A percentile compares a stretch with the other conserved stretches of the same genome.
Evolutionary conservation across 1,140 invertebrate genomes (phyloP).

Genomic region (Diuraphis noxia): DNA sequence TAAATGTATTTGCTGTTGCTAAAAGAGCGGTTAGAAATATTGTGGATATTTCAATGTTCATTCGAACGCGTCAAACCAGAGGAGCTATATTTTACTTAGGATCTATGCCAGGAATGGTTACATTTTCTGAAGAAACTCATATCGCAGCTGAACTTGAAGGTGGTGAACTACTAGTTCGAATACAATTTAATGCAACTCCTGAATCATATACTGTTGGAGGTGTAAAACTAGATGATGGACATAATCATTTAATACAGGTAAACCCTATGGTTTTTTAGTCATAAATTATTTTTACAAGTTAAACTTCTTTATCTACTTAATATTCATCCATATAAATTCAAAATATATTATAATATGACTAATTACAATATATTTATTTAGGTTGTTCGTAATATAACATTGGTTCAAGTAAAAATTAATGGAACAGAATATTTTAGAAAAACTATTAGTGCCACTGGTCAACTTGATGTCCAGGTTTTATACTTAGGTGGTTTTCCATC

Average conservation of each 20-base stretch:
- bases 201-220: conserved; percentile 81
- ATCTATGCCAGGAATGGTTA: conserved; percentile 64
- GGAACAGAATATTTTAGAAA: conserved; percentile 86
- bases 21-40: conserved; percentile 73
- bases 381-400: conserved; percentile 75
- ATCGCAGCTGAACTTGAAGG: conserved; percentile 76
- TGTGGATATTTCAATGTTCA: conserved; percentile 90
- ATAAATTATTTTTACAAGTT: neutral
- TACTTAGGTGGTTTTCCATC: conserved; percentile 76
- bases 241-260: conserved; percentile 82
- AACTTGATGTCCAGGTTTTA: conserved; percentile 78
- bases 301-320: neutral
- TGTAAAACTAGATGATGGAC: conserved; percentile 81
- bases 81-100: conserved; percentile 90
- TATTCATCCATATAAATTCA: neutral
- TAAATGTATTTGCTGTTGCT: conserved; percentile 70
- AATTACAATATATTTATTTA: conserved; percentile 58
- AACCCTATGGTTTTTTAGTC: conserved; percentile 49
- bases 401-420: conserved; percentile 83
- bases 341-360: no score
- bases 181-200: conserved; percentile 78
- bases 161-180: conserved; percentile 76
- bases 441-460: conserved; percentile 75
- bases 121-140: conserved; percentile 67
- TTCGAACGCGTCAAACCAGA: conserved; percentile 78